Conservation (phyloP, 37 sponge, comb jelly and placozoan genomes). For the Halisarca cf. caerulea region DNA sequence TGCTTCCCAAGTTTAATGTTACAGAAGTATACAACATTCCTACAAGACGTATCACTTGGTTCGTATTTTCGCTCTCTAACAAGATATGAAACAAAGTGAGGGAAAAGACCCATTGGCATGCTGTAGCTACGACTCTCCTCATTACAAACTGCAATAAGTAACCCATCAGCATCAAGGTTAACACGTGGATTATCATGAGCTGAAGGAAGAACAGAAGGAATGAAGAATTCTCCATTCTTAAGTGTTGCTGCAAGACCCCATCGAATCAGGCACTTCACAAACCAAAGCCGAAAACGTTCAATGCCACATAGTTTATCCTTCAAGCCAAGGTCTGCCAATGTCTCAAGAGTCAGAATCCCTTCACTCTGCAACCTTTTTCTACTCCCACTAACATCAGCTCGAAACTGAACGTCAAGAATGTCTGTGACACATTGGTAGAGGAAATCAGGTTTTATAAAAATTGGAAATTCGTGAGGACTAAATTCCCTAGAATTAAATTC, state of each 20-base stretch:
- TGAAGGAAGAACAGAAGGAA: conserved; percentile 4
- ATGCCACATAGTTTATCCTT: not conserved
- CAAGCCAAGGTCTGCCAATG: not conserved
- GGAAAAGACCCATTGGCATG: conserved; percentile 1
- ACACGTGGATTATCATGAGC: not conserved
- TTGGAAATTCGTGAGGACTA: not conserved
- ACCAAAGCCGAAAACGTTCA: not conserved
- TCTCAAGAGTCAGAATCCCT: not conserved
- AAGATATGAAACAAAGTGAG: not conserved
- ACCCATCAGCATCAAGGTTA: not conserved
- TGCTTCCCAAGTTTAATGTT: not conserved
- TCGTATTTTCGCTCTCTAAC: not conserved
- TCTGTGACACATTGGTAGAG: not conserved
- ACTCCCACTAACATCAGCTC: not conserved
- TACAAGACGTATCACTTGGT: not conserved
- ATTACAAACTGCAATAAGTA: not conserved
- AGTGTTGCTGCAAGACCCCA: not conserved
- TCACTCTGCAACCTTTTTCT: not conserved
- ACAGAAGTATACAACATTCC: not conserved
- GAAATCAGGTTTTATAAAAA: not conserved
- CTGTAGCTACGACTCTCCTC: not conserved
- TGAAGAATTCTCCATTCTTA: not conserved
- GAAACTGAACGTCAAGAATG: not conserved
- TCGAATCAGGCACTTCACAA: not conserved
- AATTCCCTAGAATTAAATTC: not conserved